A percentile compares a stretch with the other conserved stretches of the same genome.
Evolutionary conservation across 2,797 vertebrate genomes (phyloP).

Genomic region (Bradypodion ventrale): DNA sequence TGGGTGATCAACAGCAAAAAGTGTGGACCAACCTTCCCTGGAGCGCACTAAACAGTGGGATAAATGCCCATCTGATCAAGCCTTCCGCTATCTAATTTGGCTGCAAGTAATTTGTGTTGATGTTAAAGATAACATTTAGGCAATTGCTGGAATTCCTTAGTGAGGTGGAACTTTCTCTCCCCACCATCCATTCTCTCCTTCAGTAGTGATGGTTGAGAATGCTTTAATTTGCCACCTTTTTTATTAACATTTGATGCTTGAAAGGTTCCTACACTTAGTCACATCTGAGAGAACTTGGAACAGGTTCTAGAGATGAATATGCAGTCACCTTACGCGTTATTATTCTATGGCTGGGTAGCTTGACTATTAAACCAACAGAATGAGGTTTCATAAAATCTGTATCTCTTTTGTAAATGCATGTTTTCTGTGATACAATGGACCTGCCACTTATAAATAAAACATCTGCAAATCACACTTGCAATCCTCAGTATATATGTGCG

Average conservation of each 20-base stretch:
- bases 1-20: no score
- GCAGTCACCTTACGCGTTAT: slow-evolving; percentile 69
- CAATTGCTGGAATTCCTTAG: neutral
- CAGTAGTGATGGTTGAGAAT: slow-evolving; percentile 14
- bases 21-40: no score
- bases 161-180: slow-evolving; percentile 30
- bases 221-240: slow-evolving; percentile 50
- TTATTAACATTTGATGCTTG: slow-evolving; percentile 66
- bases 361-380: slow-evolving; percentile 72
- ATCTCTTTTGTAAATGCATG: slow-evolving; percentile 62
- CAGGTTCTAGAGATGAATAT: slow-evolving; percentile 72
- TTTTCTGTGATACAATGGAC: slow-evolving; percentile 60
- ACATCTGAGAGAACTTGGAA: slow-evolving; percentile 76
- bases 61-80: no score
- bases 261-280: slow-evolving; percentile 73
- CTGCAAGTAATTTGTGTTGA: neutral
- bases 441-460: slow-evolving; percentile 75
- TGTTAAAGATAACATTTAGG: neutral
- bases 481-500: slow-evolving; percentile 54
- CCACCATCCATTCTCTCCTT: slow-evolving; percentile 13
- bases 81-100: slow-evolving; percentile 36
- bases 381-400: slow-evolving; percentile 68
- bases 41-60: no score
- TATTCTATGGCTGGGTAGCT: slow-evolving; percentile 73
- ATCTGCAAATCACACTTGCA: slow-evolving; percentile 58